A percentile compares a stretch with the other conserved stretches of the same genome.
Conservation (phyloP, 2,113 vertebrate species). For the Microtus oregoni region DNA sequence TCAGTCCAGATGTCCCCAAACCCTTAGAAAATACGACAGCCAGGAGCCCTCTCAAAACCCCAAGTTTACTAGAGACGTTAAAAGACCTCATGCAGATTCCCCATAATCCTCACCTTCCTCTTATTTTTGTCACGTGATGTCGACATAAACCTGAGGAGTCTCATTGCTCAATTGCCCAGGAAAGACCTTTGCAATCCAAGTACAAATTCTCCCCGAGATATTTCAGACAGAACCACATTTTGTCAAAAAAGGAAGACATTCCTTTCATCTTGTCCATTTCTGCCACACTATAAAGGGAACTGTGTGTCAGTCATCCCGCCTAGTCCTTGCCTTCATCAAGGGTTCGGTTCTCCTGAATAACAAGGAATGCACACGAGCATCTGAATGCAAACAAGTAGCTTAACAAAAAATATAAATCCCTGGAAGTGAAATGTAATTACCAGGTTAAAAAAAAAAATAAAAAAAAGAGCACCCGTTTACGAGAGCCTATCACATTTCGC, state of each 20-base stretch:
- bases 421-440: constrained; percentile 81
- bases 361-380: constrained; percentile 42
- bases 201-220: not conserved
- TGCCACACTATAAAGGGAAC: not conserved
- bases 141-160: not conserved
- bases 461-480: constrained; percentile 45
- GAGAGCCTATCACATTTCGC: constrained; percentile 68
- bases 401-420: constrained; percentile 38
- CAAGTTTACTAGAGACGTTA: not conserved
- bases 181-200: not conserved
- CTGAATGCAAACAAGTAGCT: constrained; percentile 53
- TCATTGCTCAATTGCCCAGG: not conserved
- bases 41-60: not conserved
- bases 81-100: not conserved
- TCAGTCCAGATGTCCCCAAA: not conserved
- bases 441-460: constrained; percentile 55
- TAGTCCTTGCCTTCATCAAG: not conserved
- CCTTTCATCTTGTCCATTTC: constrained; percentile 6
- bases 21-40: not conserved
- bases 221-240: constrained; percentile 1
- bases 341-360: constrained; percentile 37
- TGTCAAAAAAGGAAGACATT: constrained; percentile 27
- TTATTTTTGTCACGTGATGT: not conserved
- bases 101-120: not conserved
- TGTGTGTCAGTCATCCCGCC: not conserved